Conservation (phyloP, 2,888 invertebrate genomes). For the Polyploca ridens region DNA sequence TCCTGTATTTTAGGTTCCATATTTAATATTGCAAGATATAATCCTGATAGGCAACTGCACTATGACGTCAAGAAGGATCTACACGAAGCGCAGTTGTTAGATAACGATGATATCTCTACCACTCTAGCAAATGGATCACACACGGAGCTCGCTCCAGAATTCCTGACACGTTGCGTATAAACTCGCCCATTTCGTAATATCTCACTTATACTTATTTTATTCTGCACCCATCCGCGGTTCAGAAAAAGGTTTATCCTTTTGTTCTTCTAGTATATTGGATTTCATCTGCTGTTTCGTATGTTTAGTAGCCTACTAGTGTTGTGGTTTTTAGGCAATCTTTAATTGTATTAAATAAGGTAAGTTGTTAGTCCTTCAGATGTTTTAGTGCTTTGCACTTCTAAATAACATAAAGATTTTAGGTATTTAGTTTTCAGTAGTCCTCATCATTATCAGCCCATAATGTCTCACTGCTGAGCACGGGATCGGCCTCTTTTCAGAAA, state of each 20-base stretch:
- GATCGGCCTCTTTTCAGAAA: too few relatives aligned
- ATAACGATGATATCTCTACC: constrained; percentile 15
- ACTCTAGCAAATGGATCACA: constrained; percentile 21
- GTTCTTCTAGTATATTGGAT: not conserved
- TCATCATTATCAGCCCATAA: too few relatives aligned
- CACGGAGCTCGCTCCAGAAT: constrained; percentile 22
- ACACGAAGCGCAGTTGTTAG: constrained; percentile 2
- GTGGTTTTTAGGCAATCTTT: not conserved
- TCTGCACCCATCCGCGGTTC: constrained; percentile 12
- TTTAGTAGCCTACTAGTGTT: not conserved
- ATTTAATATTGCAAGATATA: not conserved
- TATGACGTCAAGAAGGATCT: not conserved
- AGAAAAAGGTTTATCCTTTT: constrained; percentile 5
- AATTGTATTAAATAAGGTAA: not conserved
- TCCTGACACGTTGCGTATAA: constrained; percentile 41
- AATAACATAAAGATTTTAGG: too few relatives aligned
- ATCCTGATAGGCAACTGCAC: not conserved
- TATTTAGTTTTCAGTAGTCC: too few relatives aligned
- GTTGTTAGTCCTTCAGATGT: too few relatives aligned
- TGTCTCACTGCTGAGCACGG: too few relatives aligned
- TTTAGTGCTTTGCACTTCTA: too few relatives aligned
- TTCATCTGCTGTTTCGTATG: not conserved
- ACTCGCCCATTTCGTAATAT: constrained; percentile 42
- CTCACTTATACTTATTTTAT: constrained; percentile 35
- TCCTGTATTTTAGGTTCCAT: too few relatives aligned